Conservation (phyloP, 2,113 vertebrate species). For the Leucopsar rothschildi region DNA sequence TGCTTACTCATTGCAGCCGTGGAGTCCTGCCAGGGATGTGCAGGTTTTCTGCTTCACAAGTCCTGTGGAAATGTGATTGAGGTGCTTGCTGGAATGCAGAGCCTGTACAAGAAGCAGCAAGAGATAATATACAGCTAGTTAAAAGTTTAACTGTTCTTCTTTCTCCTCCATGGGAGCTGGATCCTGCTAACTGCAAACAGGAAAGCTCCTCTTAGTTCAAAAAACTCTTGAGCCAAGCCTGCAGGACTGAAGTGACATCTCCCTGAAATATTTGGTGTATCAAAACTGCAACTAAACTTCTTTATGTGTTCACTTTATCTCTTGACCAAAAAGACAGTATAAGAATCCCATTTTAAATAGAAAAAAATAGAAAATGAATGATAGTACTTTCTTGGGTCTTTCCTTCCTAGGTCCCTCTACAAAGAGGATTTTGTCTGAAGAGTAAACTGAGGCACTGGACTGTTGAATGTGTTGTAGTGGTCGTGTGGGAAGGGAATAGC, state of each 20-base stretch:
- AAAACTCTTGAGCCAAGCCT: not conserved
- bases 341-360: not conserved
- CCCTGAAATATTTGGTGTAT: not conserved
- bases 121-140: not conserved
- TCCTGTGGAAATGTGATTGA: not conserved
- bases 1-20: not conserved
- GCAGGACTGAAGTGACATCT: not conserved
- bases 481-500: not conserved
- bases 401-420: not conserved
- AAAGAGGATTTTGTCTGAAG: not conserved
- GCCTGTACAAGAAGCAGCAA: not conserved
- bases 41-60: not conserved
- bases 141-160: not conserved
- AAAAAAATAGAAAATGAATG: not conserved
- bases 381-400: not conserved
- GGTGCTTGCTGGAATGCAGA: not conserved
- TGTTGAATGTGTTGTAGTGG: not conserved
- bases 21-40: not conserved
- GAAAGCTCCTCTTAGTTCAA: not conserved
- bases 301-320: not conserved
- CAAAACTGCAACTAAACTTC: not conserved
- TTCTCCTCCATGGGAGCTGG: not conserved
- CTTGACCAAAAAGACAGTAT: not conserved
- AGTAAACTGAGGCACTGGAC: not conserved
- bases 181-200: not conserved